Base-by-base conservation (phyloP, 37 sponge, comb jelly and placozoan genomes). In the Ephydatia muelleri region DNA sequence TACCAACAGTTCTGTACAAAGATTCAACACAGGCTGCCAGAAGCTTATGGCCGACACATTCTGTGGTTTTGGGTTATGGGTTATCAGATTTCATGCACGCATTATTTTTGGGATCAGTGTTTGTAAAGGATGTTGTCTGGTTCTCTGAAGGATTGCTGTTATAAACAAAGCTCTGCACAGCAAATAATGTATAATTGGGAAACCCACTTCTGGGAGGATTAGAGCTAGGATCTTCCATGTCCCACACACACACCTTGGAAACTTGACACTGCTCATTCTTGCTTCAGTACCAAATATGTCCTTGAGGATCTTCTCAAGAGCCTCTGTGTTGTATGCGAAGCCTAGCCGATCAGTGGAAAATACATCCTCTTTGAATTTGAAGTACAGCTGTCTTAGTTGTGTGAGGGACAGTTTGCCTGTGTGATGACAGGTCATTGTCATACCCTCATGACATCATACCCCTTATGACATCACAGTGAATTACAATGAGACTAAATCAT, bases 301-400 rank as follows among this genome's bases (percentile, higher is more conserved):
- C 68, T 77, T 66, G 66, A 88, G 29, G 31, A 82, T 28, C 57
- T 82, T 71, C 72, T 82, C 82, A 66, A 82, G 70, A 19, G 65
- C 71, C 27, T 74, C 47, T 38, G 82, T 64, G 76, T 76, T 69
- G 33, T 68, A 77, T 3, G 35, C 83, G 13, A 80, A n/a, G 25
- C 88, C 88, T 37, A 76, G 28, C 67, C 76, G 29, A 47, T 67
- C 31, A 27, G 2, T 80, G 22, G 77, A 48, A 77, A 88, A 88
- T 0, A 88, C 78, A 31, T 76, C 68, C 33, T 88, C 88, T 39
- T 77, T 88, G 31, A 88, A 69, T 38, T 87, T 73, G 32, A 87
- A 87, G 73, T 81, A 87, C 21, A 87, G 57, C 77, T 80, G 81
- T 14, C 82, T 34, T 31, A 87, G 29, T 71, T 88, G 68, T 3